Evolutionary conservation across 2,113 vertebrate species (phyloP), one percentile per base, ranked within the genome.

Genomic region (Passer montanus): DNA sequence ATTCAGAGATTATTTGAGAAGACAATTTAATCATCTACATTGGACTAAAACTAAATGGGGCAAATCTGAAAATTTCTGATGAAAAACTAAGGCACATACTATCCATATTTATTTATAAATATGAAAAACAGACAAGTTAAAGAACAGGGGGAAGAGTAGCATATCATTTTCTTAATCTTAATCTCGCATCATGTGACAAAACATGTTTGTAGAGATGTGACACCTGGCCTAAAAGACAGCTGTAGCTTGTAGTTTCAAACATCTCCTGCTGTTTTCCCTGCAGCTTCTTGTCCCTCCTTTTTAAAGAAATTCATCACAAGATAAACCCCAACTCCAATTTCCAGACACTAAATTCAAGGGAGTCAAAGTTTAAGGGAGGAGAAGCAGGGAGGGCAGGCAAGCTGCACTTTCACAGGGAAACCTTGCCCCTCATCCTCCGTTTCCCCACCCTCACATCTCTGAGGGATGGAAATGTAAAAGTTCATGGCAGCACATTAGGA

Each of bases 51-150:
- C 7, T 52, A 64, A 76, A 11, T 27, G 56, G 23, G 26, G 6
- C 4, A 82, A 68, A 79, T 10, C 21, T 76, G 8, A 8, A 68
- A 77, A 37, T 24, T 70, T 6, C 13, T 62, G 5, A 28, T 26
- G 2, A 72, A 60, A 85, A 88, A 53, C 5, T 46, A 46, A 84
- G 20, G 13, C 2, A 0, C 9, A 78, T 47, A 56, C 3, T 3
- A 37, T 39, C 15, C 8, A 3, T 21, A 67, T 1, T 2, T 63
- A 1, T 59, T 70, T 53, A n/a, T n/a, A 70, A 62, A 47, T 0
- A 3, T 2, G 7, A 26, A 41, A 69, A 69, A 49, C 5, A 50
- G 5, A 62, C 7, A 35, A 60, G 3, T 2, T 28, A 44, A 69
- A 46, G 44, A 49, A 20, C 10, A 13, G 7, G 17, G 64, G 6